Percentiles rank a stretch among this genome's conserved stretches.
Evolutionary conservation across 2,797 vertebrate genomes (phyloP).

Genomic region (Rhynchonycteris naso): DNA sequence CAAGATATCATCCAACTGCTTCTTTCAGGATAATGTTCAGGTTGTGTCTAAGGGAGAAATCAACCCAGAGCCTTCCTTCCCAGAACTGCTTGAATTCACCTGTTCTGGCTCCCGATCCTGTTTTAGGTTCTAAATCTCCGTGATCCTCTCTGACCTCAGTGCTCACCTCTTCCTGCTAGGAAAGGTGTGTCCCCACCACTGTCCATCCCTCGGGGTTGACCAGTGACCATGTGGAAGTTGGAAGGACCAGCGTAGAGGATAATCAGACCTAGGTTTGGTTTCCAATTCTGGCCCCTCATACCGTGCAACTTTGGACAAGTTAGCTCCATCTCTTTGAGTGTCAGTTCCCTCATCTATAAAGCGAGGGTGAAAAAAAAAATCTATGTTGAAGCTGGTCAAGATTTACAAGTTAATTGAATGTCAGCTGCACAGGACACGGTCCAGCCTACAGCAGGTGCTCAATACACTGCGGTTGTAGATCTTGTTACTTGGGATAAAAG

Average conservation of each 20-base stretch:
- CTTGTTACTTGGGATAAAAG: background rate
- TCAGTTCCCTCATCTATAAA: background rate
- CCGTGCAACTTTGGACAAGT: background rate
- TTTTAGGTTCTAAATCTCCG: background rate
- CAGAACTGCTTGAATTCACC: background rate
- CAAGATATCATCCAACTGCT: rapidly evolving
- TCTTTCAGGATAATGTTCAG: background rate
- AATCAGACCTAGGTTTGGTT: background rate
- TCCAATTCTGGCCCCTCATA: background rate
- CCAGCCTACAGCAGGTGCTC: background rate
- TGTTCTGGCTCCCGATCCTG: background rate
- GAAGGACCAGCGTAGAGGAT: background rate
- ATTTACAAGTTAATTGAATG: background rate
- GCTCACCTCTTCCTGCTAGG: background rate
- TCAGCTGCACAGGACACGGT: background rate
- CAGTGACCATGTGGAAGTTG: background rate
- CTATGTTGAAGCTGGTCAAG: background rate
- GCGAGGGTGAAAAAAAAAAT: background rate
- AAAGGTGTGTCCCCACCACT: rapidly evolving
- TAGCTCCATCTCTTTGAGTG: background rate
- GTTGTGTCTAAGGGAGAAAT: background rate
- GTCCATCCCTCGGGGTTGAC: background rate
- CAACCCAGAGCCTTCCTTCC: background rate
- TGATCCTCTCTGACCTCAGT: background rate
- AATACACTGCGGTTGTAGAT: background rate